Conservation (phyloP, 2,797 vertebrate genomes). For the Coranthus polyacanthus region DNA sequence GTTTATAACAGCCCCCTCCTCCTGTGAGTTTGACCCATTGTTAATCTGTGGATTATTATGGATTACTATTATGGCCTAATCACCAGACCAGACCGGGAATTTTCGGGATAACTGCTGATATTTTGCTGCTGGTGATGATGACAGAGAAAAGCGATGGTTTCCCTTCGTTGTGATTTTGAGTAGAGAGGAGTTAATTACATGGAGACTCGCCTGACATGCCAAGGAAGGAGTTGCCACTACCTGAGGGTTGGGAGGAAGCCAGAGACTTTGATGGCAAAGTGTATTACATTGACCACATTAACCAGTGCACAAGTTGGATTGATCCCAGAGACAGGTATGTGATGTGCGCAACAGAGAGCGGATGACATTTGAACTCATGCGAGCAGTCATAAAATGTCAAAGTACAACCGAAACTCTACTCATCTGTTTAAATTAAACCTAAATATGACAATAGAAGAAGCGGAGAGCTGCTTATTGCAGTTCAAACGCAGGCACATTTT, state of each 20-base stretch:
- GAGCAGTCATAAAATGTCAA: neutral
- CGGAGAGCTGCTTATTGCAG: no score
- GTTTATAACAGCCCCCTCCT: neutral
- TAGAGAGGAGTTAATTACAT: constrained; percentile 82
- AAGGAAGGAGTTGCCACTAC: constrained; percentile 96
- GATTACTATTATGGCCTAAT: constrained; percentile 64
- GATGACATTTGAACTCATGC: constrained; percentile 37
- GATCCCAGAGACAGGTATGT: constrained; percentile 95
- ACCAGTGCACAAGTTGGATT: constrained; percentile 95
- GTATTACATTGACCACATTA: constrained; percentile 95
- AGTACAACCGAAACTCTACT: no score
- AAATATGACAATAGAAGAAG: no score
- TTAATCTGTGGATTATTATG: constrained; percentile 69
- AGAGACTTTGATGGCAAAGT: constrained; percentile 96
- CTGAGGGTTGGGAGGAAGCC: constrained; percentile 97
- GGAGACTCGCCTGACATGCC: constrained; percentile 92
- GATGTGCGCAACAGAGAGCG: neutral
- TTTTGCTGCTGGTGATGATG: constrained; percentile 40
- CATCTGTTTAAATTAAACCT: no score
- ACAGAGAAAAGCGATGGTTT: constrained; percentile 65
- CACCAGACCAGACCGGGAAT: constrained; percentile 29
- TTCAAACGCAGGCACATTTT: no score
- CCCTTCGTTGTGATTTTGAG: constrained; percentile 69
- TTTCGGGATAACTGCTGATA: constrained; percentile 35
- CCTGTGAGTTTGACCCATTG: constrained; percentile 1